Conservation (phyloP, 1,140 invertebrate species). For the Aphelinus atriplicis region DNA sequence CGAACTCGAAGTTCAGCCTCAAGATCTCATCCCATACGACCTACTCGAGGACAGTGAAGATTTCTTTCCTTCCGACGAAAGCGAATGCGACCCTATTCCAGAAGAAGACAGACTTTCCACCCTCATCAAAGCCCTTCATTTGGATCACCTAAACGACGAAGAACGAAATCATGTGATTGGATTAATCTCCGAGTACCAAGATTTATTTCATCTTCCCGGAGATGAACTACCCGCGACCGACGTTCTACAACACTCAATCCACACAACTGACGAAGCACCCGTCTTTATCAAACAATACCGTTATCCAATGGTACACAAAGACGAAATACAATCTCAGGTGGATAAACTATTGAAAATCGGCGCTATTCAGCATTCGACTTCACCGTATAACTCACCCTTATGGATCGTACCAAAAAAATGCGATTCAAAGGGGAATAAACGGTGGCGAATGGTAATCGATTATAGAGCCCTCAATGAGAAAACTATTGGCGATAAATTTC, state of each 20-base stretch:
- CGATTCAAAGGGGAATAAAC: not conserved
- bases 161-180: no score
- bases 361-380: not conserved
- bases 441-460: slow-evolving; percentile 24
- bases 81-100: no score
- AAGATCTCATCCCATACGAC: no score
- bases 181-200: not conserved
- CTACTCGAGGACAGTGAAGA: no score
- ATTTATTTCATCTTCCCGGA: not conserved
- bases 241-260: not conserved
- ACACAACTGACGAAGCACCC: not conserved
- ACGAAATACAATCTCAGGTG: not conserved
- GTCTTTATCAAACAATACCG: not conserved
- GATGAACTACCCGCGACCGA: not conserved
- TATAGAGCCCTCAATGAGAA: slow-evolving; percentile 42
- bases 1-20: no score
- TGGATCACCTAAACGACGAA: no score
- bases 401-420: slow-evolving; percentile 13
- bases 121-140: no score
- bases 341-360: not conserved
- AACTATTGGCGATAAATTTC: slow-evolving; percentile 39
- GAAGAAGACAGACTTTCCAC: no score
- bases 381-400: not conserved
- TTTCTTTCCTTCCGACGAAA: no score
- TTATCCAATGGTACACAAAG: not conserved